phyloP scores from a whole-genome alignment of 2,888 invertebrate species.

The Suillia variegata region DNA sequence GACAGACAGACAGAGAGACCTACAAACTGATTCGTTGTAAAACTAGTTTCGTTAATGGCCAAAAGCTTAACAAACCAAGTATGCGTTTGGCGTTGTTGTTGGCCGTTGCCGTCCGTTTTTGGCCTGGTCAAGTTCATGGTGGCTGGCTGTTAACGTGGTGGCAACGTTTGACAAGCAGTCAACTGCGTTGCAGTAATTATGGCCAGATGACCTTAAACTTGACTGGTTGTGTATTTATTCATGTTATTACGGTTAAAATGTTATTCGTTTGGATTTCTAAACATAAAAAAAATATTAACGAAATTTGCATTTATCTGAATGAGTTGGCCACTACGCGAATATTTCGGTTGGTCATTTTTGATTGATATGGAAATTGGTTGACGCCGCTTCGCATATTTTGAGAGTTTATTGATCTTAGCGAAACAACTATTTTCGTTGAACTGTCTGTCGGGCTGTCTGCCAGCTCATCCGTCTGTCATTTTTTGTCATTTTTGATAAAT shows the following conservation, averaged over 20 bases:
- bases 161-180: background rate
- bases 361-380: slow-evolving; percentile 2
- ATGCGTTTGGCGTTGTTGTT: slow-evolving; percentile 38
- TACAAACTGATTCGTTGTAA: background rate
- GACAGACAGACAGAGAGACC: no score
- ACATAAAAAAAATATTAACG: background rate
- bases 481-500: no score
- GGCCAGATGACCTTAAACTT: slow-evolving; percentile 25
- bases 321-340: no score
- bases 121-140: background rate
- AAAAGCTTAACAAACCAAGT: slow-evolving; percentile 43
- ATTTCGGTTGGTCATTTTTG: background rate
- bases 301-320: no score
- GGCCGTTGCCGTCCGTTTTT: background rate
- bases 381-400: slow-evolving; percentile 8
- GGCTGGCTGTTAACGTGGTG: background rate
- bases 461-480: slow-evolving; percentile 37
- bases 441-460: background rate
- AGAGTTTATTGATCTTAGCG: slow-evolving; percentile 16
- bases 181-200: background rate
- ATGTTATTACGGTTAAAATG: slow-evolving; percentile 3
- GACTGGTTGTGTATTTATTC: no score
- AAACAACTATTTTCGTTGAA: background rate
- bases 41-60: background rate
- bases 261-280: background rate